These are phyloP conservation scores for Amiota minor DNA, from an alignment of 2,888 invertebrate species.

Conservation along the genomic window DNA sequence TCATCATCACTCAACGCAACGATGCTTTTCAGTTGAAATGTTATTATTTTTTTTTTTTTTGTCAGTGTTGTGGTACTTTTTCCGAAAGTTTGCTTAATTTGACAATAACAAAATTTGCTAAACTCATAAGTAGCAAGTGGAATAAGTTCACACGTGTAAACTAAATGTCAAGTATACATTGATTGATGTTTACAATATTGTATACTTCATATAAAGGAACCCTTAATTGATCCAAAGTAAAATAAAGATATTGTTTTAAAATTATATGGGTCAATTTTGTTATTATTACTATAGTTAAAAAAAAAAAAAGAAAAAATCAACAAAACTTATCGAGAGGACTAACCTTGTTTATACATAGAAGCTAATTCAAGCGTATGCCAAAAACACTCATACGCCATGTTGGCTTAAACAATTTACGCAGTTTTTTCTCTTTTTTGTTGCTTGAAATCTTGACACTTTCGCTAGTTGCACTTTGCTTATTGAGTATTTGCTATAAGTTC, in stretches of 20 bases:
- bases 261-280: slow-evolving; percentile 13
- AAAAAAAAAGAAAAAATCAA: too few relatives aligned
- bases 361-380: slow-evolving; percentile 1
- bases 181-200: neutral
- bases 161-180: neutral
- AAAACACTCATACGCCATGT: slow-evolving; percentile 57
- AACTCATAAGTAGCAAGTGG: neutral
- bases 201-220: neutral
- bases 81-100: neutral
- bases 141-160: neutral
- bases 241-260: too few relatives aligned
- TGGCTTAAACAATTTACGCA: slow-evolving; percentile 41
- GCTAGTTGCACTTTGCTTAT: slow-evolving; percentile 5
- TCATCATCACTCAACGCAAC: slow-evolving; percentile 15
- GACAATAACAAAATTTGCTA: neutral
- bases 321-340: too few relatives aligned
- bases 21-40: neutral
- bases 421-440: slow-evolving; percentile 2
- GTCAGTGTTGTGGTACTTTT: neutral
- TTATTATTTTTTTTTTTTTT: neutral
- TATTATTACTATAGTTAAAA: neutral
- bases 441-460: slow-evolving; percentile 13
- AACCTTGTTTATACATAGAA: slow-evolving; percentile 1
- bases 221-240: too few relatives aligned
- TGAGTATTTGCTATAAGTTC: slow-evolving; percentile 1